phyloP scores from a whole-genome alignment of 2,797 vertebrate species.

The Melanotaenia trifasciata region DNA sequence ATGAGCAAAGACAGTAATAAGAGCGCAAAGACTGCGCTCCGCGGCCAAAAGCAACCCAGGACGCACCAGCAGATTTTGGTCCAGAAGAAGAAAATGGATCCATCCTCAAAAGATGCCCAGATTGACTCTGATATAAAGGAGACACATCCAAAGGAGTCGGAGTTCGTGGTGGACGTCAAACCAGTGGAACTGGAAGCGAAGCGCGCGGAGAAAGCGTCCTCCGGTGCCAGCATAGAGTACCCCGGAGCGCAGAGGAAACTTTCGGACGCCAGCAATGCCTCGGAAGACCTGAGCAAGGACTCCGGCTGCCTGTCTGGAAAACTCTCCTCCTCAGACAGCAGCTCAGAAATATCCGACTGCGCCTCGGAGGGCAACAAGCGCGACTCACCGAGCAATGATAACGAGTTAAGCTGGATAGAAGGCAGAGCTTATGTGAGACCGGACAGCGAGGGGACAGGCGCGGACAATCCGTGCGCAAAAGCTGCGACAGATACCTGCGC shows the following conservation, averaged over 20 bases:
- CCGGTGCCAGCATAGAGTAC: constrained; percentile 38
- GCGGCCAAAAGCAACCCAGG: constrained; percentile 62
- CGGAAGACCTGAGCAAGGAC: constrained; percentile 80
- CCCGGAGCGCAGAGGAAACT: constrained; percentile 78
- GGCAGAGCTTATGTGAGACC: constrained; percentile 54
- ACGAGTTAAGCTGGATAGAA: constrained; percentile 73
- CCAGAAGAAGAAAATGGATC: constrained; percentile 83
- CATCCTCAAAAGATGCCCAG: constrained; percentile 77
- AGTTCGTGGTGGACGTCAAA: constrained; percentile 70
- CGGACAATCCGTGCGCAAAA: constrained; percentile 39
- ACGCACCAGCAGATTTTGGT: constrained; percentile 71
- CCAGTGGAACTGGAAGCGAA: constrained; percentile 60
- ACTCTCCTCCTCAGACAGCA: constrained; percentile 87
- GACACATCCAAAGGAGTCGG: constrained; percentile 39
- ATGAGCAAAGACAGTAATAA: constrained; percentile 75
- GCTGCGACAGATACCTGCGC: constrained; percentile 50
- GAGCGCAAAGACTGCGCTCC: constrained; percentile 50
- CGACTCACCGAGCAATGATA: constrained; percentile 82
- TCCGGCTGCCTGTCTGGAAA: constrained; percentile 77
- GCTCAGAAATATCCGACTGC: constrained; percentile 87
- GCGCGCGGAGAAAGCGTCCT: constrained; percentile 61
- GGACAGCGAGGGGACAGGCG: constrained; percentile 27
- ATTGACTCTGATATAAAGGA: constrained; percentile 60
- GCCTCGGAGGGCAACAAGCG: constrained; percentile 82
- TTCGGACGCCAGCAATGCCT: constrained; percentile 76